These are phyloP conservation scores for Chymomyza amoena DNA, from an alignment of 2,888 invertebrate species.

Conservation along the genomic window DNA sequence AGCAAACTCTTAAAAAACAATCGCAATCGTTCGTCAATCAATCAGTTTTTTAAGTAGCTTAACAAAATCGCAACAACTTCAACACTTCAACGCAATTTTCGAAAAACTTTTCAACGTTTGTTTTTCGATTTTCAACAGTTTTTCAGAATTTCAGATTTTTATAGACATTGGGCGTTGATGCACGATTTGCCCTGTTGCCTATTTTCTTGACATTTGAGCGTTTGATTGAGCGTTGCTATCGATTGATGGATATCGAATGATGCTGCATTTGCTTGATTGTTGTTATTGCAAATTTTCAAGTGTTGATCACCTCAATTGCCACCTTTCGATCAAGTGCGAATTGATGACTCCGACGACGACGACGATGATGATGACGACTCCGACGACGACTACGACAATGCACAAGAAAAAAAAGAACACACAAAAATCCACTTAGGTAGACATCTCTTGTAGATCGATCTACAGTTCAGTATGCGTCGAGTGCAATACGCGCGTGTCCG, in stretches of 20 bases:
- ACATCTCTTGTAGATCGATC: background rate
- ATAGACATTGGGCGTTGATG: background rate
- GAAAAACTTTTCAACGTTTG: conserved; percentile 13
- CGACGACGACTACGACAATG: background rate
- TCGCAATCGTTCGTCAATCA: background rate
- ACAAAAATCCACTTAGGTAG: background rate
- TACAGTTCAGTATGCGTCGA: background rate
- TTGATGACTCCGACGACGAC: conserved; percentile 24
- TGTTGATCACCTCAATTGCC: conserved; percentile 74
- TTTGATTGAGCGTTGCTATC: conserved; percentile 38
- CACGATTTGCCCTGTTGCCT: background rate
- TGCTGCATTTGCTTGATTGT: conserved; percentile 37
- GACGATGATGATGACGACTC: background rate
- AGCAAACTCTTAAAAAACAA: background rate
- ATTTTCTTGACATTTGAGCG: conserved; percentile 28
- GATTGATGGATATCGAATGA: conserved; percentile 52
- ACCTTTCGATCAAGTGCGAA: conserved; percentile 64
- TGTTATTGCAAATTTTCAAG: conserved; percentile 22
- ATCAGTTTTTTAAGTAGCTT: background rate
- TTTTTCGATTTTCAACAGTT: conserved; percentile 1
- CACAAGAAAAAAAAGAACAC: too few species aligned
- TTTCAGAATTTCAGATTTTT: background rate
- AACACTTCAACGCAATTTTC: conserved; percentile 48
- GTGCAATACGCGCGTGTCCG: conserved; percentile 54
- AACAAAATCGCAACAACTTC: conserved; percentile 39